Conservation (phyloP, 2,888 invertebrate species). For the Cerastis rubricosa region DNA sequence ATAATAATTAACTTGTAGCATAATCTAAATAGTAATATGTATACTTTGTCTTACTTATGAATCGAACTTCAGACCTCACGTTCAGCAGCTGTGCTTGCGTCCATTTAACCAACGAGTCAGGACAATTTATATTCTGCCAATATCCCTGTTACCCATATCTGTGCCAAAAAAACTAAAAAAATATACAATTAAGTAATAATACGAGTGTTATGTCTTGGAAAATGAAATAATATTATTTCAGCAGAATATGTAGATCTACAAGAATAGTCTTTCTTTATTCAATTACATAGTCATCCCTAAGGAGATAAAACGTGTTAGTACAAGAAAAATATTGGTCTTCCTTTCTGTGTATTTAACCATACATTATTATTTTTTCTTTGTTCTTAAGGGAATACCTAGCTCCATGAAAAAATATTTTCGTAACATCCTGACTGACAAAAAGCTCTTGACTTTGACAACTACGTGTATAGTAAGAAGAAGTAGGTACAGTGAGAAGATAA, state of each 20-base stretch:
- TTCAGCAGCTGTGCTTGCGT: background rate
- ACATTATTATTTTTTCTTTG: slow-evolving; percentile 35
- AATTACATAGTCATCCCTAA: slow-evolving; percentile 51
- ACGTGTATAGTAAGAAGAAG: too few relatives aligned
- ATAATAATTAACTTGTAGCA: too few relatives aligned
- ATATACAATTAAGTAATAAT: background rate
- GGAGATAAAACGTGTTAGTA: slow-evolving; percentile 38
- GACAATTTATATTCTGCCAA: too few relatives aligned
- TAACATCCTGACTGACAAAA: background rate
- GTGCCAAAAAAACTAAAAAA: background rate
- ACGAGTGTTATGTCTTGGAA: background rate
- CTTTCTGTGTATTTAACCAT: slow-evolving; percentile 37
- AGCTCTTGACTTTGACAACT: background rate
- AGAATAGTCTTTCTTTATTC: slow-evolving; percentile 43
- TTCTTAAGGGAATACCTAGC: slow-evolving; percentile 2
- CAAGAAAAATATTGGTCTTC: slow-evolving; percentile 34
- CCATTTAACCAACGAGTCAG: background rate
- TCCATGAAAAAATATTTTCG: background rate
- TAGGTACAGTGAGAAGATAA: too few relatives aligned
- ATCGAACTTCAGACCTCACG: background rate
- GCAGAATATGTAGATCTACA: slow-evolving; percentile 21
- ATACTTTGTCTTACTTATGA: background rate
- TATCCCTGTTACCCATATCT: background rate
- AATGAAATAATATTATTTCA: slow-evolving; percentile 13
- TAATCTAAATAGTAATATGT: too few relatives aligned